These are phyloP conservation scores for Troides aeacus DNA, from an alignment of 2,888 invertebrate genomes.

Conservation along the genomic window DNA sequence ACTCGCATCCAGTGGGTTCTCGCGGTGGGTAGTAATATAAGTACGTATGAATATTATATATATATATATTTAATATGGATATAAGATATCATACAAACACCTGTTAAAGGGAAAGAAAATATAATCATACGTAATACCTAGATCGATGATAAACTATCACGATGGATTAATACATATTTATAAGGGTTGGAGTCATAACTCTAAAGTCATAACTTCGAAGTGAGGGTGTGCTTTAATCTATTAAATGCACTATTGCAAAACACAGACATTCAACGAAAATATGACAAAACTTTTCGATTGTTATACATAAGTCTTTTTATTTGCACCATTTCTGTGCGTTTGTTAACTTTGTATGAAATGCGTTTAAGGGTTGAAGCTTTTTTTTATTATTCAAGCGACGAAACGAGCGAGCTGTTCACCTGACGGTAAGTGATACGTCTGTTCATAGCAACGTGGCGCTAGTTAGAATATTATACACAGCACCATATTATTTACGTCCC, in stretches of 20 bases:
- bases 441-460: too few relatives aligned
- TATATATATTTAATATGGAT: neutral
- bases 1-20: too few relatives aligned
- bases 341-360: too few relatives aligned
- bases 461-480: too few relatives aligned
- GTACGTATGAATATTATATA: too few relatives aligned
- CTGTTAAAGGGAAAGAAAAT: neutral
- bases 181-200: constrained; percentile 4
- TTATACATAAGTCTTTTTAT: neutral
- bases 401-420: too few relatives aligned
- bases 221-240: constrained; percentile 22
- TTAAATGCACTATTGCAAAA: constrained; percentile 17
- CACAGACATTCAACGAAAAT: neutral
- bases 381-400: too few relatives aligned
- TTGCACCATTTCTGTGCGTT: neutral
- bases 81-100: neutral
- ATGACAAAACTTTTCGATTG: too few relatives aligned
- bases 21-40: too few relatives aligned
- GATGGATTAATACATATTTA: neutral
- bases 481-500: too few relatives aligned
- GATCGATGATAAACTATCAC: neutral
- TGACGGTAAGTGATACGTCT: too few relatives aligned
- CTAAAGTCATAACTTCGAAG: constrained; percentile 20
- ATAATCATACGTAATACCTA: neutral
- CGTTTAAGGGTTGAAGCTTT: too few relatives aligned